Base-by-base conservation (phyloP, 2,113 vertebrate species). In the Engraulis encrasicolus region DNA sequence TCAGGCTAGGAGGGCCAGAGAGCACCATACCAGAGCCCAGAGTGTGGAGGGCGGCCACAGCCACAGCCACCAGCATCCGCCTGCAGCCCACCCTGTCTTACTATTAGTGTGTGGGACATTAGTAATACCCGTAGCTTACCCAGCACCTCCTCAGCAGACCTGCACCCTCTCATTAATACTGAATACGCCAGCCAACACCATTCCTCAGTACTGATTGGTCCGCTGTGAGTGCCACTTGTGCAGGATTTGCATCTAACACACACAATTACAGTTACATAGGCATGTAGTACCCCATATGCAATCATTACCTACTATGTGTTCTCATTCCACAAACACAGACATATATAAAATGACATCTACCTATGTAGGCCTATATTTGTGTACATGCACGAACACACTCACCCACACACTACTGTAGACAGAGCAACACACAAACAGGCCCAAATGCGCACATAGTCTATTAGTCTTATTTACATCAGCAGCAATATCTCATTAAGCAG, bases 401-500 rank as follows among this genome's bases (percentile, higher is more conserved):
- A 58, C 54, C 0, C 54, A n/a, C 18, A n/a, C 54, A 6, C 27
- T 15, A 12, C 14, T 27, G n/a, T n/a, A n/a, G n/a, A 34, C 61
- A 71, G 23, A 27, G 12, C 61, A 1, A 71, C 27, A 18, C 23
- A 15, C 61, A 15, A 5, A 14, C 66, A 36, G 15, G 66, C 27
- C 27, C 58, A 66, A 31, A 66, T 12, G 58, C 58, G 11, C 58
- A 74, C 66, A 17, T 14, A 17, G 66, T 17, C 66, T 34, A 34
- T 74, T 74, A 14, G 66, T 74, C 66, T 74, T 74, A 74, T 74
- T 74, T 74, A 74, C 66, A n/a, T n/a, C n/a, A 34, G 66, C 66
- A 74, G 66, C 12, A 74, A 34, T 74, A 74, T 74, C 66, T 74
- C 66, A 74, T 74, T 74, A 74, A 74, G 66, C 31, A 14, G 23